These are phyloP conservation scores for Sinosuthora webbiana DNA, from an alignment of 2,113 vertebrate species.

Conservation along the genomic window DNA sequence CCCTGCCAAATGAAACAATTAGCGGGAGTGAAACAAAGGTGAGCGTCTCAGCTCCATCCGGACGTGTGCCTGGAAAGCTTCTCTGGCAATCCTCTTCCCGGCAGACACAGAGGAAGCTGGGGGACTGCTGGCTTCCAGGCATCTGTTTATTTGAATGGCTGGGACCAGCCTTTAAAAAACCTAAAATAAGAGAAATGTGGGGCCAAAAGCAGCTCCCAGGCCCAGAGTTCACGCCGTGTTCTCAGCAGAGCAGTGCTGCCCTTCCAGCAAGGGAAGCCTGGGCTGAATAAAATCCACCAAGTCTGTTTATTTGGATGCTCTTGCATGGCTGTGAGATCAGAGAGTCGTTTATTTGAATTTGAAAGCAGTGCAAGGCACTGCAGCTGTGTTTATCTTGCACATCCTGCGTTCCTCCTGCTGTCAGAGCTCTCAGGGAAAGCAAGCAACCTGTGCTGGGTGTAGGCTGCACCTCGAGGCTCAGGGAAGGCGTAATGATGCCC, in stretches of 20 bases:
- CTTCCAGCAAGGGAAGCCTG: neutral
- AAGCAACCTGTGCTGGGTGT: neutral
- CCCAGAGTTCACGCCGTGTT: neutral
- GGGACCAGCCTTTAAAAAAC: neutral
- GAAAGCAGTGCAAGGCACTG: slow-evolving; percentile 12
- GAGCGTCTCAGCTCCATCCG: neutral
- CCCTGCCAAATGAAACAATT: neutral
- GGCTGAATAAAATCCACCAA: neutral
- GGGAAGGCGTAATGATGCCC: neutral
- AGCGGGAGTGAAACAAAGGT: slow-evolving; percentile 3
- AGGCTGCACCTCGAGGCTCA: neutral
- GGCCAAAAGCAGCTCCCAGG: neutral
- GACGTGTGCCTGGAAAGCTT: neutral
- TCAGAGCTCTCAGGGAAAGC: neutral
- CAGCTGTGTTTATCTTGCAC: slow-evolving; percentile 64
- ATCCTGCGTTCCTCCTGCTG: slow-evolving; percentile 34
- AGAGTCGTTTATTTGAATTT: neutral
- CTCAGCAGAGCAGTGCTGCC: neutral
- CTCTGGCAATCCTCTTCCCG: neutral
- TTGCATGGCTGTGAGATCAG: neutral
- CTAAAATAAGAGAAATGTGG: neutral
- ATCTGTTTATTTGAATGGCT: neutral
- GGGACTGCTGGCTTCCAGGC: neutral
- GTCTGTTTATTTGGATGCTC: slow-evolving; percentile 33
- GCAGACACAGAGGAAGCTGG: neutral